Base-by-base conservation (phyloP, 2,113 vertebrate species). In the Salvelinus alpinus region DNA sequence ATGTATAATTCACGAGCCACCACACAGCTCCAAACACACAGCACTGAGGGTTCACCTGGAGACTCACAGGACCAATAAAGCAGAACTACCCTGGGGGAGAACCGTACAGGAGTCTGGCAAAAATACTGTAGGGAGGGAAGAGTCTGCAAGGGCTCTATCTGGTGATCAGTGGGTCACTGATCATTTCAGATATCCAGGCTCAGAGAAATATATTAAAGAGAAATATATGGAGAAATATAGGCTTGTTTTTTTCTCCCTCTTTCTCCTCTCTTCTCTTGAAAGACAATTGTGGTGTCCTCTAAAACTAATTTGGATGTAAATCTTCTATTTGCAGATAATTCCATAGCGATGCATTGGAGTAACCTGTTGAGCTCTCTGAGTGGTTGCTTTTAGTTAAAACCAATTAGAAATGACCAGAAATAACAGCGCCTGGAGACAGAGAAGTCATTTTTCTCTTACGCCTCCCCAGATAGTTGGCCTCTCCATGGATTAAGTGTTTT, bases 401-500 rank as follows among this genome's bases (percentile, higher is more conserved):
- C 93, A 94, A 94, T 94, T 94, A 94, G 92, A 94, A 94, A 94
- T 94, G 94, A 93, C 92, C 94, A 94, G 92, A 94, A 94, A 94
- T 94, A 94, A 94, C 92, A 94, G 90, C 89, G 92, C 92, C 94
- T 91, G 88, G 94, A 93, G 94, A 94, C 90, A 91, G 84, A 91
- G 89, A 94, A 94, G 91, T 94, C 92, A 94, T 94, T 94, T 93
- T 94, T 94, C 92, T 90, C 85, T 89, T 93, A 85, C 89, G 89
- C 90, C 78, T 92, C 94, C 91, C 93, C 31, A 76, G 92, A 91
- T 92, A 92, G 86, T 90, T 88, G 87, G 85, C 91, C 92, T 94
- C 94, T 94, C 94, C 78, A 82, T 81, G 93, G 94, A 94, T 92
- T 93, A 92, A 94, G 91, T 93, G 92, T 94, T 94, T 94, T 93